phyloP scores from a whole-genome alignment of 2,113 vertebrate species.

The Onychorhynchus coronatus region DNA sequence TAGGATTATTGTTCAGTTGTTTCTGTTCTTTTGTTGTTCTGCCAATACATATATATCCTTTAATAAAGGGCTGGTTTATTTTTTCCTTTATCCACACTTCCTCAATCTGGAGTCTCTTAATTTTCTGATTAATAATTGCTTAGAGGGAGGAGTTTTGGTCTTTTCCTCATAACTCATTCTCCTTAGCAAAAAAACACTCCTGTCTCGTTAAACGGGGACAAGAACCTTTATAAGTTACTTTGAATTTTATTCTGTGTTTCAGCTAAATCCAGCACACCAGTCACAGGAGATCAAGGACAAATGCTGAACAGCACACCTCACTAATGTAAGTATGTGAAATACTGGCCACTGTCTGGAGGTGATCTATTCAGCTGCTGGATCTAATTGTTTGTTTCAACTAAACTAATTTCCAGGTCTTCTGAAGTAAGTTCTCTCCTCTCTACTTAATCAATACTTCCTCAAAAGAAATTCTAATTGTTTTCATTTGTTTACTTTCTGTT shows the following conservation, averaged over 20 bases:
- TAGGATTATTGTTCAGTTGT: too few species aligned
- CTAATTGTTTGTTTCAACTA: not conserved
- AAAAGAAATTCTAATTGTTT: not conserved
- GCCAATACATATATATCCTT: too few species aligned
- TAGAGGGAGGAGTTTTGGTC: too few species aligned
- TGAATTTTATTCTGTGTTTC: not conserved
- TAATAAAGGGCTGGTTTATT: too few species aligned
- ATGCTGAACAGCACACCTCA: not conserved
- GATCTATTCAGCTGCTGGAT: not conserved
- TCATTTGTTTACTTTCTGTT: not conserved
- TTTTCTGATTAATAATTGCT: too few species aligned
- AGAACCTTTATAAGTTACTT: not conserved
- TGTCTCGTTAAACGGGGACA: too few species aligned
- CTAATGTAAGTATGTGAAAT: not conserved
- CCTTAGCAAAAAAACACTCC: too few species aligned
- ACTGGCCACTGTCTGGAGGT: not conserved
- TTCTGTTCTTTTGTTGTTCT: too few species aligned
- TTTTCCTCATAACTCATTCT: too few species aligned
- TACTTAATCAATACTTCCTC: not conserved
- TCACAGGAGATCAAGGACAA: not conserved
- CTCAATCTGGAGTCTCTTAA: too few species aligned
- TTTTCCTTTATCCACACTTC: too few species aligned
- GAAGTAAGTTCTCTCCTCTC: not conserved
- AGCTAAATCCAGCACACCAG: not conserved
- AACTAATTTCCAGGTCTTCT: not conserved